These are phyloP conservation scores for Esox lucius DNA, from an alignment of 2,797 vertebrate species.

Conservation along the genomic window DNA sequence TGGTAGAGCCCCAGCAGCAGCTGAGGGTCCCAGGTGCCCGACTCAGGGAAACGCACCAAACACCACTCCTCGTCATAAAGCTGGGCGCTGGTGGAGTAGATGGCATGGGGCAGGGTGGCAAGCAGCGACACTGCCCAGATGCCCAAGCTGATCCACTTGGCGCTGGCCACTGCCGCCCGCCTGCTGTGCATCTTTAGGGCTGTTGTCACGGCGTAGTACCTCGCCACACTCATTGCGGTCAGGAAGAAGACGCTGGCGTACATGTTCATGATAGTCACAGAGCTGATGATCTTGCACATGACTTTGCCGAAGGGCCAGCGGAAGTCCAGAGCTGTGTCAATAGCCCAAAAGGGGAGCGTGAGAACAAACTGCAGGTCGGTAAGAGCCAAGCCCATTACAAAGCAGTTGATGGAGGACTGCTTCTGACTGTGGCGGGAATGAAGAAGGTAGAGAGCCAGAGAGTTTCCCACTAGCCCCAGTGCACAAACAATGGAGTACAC, in stretches of 20 bases:
- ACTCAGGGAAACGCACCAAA: constrained; percentile 74
- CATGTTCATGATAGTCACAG: constrained; percentile 81
- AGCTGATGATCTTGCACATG: constrained; percentile 79
- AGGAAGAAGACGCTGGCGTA: constrained; percentile 81
- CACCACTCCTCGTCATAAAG: constrained; percentile 76
- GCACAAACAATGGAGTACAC: constrained; percentile 80
- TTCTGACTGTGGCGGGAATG: constrained; percentile 77
- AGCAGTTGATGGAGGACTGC: constrained; percentile 74
- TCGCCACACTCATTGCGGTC: constrained; percentile 75
- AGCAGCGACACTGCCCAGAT: constrained; percentile 73
- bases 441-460: constrained; percentile 77
- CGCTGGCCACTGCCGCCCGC: constrained; percentile 55
- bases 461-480: constrained; percentile 78
- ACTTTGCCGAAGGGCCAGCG: constrained; percentile 76
- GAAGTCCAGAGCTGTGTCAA: constrained; percentile 77
- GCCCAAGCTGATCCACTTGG: constrained; percentile 75
- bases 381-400: constrained; percentile 77
- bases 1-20: constrained; percentile 77
- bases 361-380: constrained; percentile 79
- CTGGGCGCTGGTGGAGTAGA: constrained; percentile 76
- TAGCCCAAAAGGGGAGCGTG: constrained; percentile 77
- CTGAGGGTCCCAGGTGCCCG: constrained; percentile 78
- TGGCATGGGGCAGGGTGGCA: constrained; percentile 75
- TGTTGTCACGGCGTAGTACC: constrained; percentile 74
- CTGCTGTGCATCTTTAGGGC: constrained; percentile 78